phyloP scores from a whole-genome alignment of 2,797 vertebrate species.

The Scolopax rusticola region DNA sequence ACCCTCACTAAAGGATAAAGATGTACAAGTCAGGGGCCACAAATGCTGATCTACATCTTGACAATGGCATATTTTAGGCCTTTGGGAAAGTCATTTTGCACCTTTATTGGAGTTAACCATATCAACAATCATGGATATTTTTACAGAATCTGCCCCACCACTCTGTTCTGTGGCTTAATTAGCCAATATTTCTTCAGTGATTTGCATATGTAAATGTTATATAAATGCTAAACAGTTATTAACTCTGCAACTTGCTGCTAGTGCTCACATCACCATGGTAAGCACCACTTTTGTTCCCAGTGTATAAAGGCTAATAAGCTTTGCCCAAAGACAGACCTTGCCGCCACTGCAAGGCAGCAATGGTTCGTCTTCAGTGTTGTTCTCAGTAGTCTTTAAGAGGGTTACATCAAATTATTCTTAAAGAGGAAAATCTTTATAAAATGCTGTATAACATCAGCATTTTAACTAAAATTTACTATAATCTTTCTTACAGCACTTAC shows the following conservation, averaged over 20 bases:
- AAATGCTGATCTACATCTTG: not conserved
- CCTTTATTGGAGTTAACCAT: not conserved
- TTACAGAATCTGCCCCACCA: not conserved
- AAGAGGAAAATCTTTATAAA: not conserved
- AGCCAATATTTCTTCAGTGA: not conserved
- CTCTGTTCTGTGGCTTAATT: not conserved
- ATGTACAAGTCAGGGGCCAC: fast-evolving
- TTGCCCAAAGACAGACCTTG: constrained; percentile 46
- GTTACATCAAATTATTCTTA: constrained; percentile 55
- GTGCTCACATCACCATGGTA: not conserved
- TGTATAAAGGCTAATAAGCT: not conserved
- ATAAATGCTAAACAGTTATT: constrained; percentile 30
- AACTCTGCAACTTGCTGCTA: not conserved
- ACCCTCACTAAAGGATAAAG: not conserved
- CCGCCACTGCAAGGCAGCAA: not conserved
- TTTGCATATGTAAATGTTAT: constrained; percentile 30
- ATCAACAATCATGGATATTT: not conserved
- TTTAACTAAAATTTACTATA: constrained; percentile 53
- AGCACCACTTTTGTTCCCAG: not conserved
- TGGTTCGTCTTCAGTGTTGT: constrained; percentile 27
- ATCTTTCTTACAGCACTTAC: not conserved
- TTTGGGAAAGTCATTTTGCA: not conserved
- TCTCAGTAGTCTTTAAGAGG: constrained; percentile 35
- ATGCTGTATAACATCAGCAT: constrained; percentile 23
- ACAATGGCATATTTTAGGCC: not conserved